Base-by-base conservation (phyloP, 2,888 invertebrate genomes). In the Polia nebulosa region DNA sequence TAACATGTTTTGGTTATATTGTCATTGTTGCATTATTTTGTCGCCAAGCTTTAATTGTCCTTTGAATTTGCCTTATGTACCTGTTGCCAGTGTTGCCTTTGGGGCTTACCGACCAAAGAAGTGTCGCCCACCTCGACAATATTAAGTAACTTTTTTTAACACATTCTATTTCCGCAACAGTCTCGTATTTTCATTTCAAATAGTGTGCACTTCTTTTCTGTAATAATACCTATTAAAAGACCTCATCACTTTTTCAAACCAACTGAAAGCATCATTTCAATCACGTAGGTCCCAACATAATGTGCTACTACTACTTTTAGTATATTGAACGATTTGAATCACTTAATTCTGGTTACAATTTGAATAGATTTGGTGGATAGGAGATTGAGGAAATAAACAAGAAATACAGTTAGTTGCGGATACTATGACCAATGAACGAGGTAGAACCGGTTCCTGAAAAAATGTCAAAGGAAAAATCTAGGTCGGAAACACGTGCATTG, bases 1-100 rank as follows among this genome's bases (percentile, higher is more conserved):
- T 90, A 91, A 93, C 92, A 92, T 94, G 92, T 94, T 94, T 92
- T 92, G 91, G 89, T 90, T 90, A 83, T 91, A 85, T 86, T 86
- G 83, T 83, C 85, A 92, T 94, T 94, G 93, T 93, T 86, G 87
- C 72, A 82, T 85, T 86, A 89, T 90, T 90, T 91, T 91, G 90
- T 90, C 88, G 85, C 88, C 87, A 85, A 86, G 81, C 89, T 82
- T 70, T 90, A 89, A 92, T 91, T 90, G 91, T 92, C 72, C 89
- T 89, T 90, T 91, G 87, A 82, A 80, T 77, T 74, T 80, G 71
- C 85, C 87, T 55, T 67, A 59, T 78, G 82, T 89, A 87, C 85
- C 85, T 88, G 87, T 91, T 80, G 82, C 17, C 47, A 49, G 47
- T 49, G 2, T 64, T 39, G 41, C 83, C 78, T 67, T 68, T 60